Base-by-base conservation (phyloP, 2,888 invertebrate genomes). In the Acleris laterana region DNA sequence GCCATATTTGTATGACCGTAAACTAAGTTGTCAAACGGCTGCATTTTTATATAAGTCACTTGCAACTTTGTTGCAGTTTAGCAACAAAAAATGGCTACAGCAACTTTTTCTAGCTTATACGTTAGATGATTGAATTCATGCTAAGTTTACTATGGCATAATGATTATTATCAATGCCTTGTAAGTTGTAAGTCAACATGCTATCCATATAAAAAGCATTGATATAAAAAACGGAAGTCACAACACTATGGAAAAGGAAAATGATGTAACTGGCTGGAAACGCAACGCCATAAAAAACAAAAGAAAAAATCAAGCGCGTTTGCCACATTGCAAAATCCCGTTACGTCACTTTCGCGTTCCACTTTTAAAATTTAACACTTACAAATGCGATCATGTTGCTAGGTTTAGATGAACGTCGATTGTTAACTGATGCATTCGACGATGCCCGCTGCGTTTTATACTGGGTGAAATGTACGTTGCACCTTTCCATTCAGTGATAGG, bases 401-500 rank as follows among this genome's bases (percentile, higher is more conserved):
- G 74, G 82, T 80, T 86, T 87, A 79, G 86, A 73, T 86, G 83
- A 87, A 81, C 82, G 84, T 80, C 85, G 78, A 76, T 79, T 82
- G 79, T 79, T 85, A 87, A 93, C 90, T 92, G 92, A 86, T 89
- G 87, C 80, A 72, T 79, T 75, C 68, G 71, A 63, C 73, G 81
- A 77, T 81, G 86, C 83, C 82, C 82, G 79, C 86, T 64, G 87
- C 79, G 70, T 92, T 93, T 89, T 93, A 93, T 93, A 93, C 84
- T 86, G 81, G 86, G 91, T 87, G 93, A 90, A 93, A 93, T 89
- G 92, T 74, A 77, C 77, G 74, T 74, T 71, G 70, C 71, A 77
- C 92, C 93, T 92, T 93, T 92, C 92, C 87, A 91, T 89, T 89
- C 82, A 86, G 87, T 78, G 90, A 90, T 90, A 88, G 91, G 84